phyloP scores from a whole-genome alignment of 2,797 vertebrate genomes.

The Sebastolobus altivelis region DNA sequence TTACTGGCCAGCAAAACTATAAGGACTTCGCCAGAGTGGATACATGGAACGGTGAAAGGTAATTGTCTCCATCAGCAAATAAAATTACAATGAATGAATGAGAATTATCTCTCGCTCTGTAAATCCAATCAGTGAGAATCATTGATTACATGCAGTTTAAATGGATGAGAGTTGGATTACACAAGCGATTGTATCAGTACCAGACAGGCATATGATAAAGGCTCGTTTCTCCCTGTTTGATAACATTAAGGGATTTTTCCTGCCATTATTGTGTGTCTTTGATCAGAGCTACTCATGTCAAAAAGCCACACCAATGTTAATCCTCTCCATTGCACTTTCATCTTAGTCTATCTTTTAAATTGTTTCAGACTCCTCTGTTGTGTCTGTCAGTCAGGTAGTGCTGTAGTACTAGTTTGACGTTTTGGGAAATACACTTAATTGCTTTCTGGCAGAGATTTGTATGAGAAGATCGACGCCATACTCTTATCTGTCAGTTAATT shows the following conservation, averaged over 20 bases:
- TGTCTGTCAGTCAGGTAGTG: background rate
- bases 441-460: background rate
- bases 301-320: background rate
- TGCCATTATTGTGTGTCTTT: background rate
- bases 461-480: background rate
- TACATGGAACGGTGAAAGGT: slow-evolving; percentile 92
- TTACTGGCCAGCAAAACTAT: slow-evolving; percentile 90
- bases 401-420: background rate
- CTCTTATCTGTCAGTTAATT: background rate
- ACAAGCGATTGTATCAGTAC: background rate
- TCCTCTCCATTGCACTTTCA: background rate
- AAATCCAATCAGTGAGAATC: background rate
- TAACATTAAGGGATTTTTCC: background rate
- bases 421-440: background rate
- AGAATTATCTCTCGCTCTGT: background rate
- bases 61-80: slow-evolving; percentile 23
- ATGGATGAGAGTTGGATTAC: background rate
- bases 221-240: slow-evolving; percentile 1
- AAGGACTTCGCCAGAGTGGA: slow-evolving; percentile 91
- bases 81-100: background rate
- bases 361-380: background rate
- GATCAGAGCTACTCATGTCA: background rate
- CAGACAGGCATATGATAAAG: background rate
- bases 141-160: background rate
- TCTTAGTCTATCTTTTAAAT: background rate